Evolutionary conservation across 2,113 vertebrate species (phyloP), one percentile per base, ranked within the genome.

Genomic region (Saccopteryx leptura): DNA sequence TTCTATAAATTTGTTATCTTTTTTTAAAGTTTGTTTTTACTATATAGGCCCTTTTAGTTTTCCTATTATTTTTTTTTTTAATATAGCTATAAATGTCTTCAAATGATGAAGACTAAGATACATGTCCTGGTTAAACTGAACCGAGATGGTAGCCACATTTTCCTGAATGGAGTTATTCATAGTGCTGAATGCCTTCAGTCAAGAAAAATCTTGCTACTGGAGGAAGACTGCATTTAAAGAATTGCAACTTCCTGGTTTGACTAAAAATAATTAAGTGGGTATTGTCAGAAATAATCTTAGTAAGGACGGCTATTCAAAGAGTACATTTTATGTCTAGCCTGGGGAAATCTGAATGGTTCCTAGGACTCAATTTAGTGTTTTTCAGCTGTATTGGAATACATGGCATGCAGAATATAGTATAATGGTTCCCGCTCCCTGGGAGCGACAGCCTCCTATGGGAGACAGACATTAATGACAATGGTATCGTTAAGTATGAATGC

Each of bases 61-160:
- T 4, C 14, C 11, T 60, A n/a, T 50, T 95, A 86, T 54, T 52
- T 88, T 95, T 52, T 88, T 95, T 91, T 85, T 85, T 5, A 89
- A 72, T 92, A 81, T 52, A 3, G 2, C 74, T 46, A 94, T 65
- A 8, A 81, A 39, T 31, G 60, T 93, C 13, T 87, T 52, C 2
- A 48, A 15, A 87, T 76, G 28, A 24, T 31, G 12, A 13, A 46
- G 80, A 6, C 33, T 91, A 61, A 8, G 5, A 95, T 85, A 11
- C 12, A 18, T 15, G 0, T 46, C 56, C 12, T 26, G 9, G 18
- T 9, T 50, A 50, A 87, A 28, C 46, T 12, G 61, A 48, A 39
- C 3, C 26, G 7, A 90, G 18, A 24, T 4, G 76, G 14, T 9
- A 81, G 56, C 0, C 4, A 39, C 15, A 31, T 52, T 69, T 90